Conservation (phyloP, 2,888 invertebrate species). For the Chaetogeoica ovagalla region DNA sequence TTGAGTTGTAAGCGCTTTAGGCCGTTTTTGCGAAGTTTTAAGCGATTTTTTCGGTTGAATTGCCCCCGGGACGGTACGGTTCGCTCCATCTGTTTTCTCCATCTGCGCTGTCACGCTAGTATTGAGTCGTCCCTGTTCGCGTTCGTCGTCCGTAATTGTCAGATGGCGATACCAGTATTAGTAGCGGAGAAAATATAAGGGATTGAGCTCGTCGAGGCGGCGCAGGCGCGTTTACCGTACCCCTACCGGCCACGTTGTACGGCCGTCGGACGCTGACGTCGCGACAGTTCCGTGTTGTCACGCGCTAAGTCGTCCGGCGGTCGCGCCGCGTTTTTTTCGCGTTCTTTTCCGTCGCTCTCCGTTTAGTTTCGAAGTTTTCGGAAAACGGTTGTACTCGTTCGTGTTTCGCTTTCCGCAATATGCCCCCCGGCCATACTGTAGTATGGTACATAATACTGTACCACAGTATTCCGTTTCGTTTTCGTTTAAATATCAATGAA, state of each 20-base stretch:
- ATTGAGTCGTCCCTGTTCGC: too few species aligned
- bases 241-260: slow-evolving; percentile 37
- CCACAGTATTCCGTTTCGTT: too few species aligned
- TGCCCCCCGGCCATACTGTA: too few species aligned
- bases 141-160: neutral
- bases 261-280: neutral
- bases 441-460: too few species aligned
- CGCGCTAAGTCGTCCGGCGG: slow-evolving; percentile 26
- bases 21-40: too few species aligned
- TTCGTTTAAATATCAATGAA: too few species aligned
- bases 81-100: neutral
- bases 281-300: slow-evolving; percentile 39
- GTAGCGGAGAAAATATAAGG: too few species aligned
- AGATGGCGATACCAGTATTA: slow-evolving; percentile 6
- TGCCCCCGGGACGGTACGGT: neutral
- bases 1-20: too few species aligned
- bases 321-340: slow-evolving; percentile 18
- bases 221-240: slow-evolving; percentile 37
- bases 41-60: too few species aligned
- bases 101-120: neutral
- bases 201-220: neutral
- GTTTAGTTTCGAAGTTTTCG: neutral
- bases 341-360: neutral
- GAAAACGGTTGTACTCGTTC: too few species aligned
- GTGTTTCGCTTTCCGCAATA: too few species aligned